phyloP scores from a whole-genome alignment of 2,797 vertebrate species.

The Austrolebias charrua region DNA sequence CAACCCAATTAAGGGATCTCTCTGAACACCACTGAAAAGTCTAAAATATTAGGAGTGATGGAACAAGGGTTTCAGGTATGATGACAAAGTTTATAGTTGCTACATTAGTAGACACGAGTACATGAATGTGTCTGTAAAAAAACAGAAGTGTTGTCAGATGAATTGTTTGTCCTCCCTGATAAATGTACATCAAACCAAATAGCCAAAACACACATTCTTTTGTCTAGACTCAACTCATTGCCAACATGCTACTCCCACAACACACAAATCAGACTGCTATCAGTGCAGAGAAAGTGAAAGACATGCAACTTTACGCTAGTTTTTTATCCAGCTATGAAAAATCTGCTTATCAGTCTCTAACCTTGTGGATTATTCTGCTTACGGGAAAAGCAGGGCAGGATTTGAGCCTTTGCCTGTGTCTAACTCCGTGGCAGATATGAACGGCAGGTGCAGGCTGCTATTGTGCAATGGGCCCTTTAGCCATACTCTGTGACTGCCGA shows the following conservation, averaged over 20 bases:
- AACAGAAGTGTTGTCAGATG: constrained; percentile 55
- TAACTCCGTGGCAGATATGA: constrained; percentile 45
- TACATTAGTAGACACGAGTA: constrained; percentile 4
- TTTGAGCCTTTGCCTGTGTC: constrained; percentile 22
- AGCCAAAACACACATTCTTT: constrained; percentile 83
- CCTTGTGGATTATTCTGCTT: constrained; percentile 51
- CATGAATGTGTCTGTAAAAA: constrained; percentile 21
- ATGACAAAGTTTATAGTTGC: constrained; percentile 27
- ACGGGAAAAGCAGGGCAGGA: constrained; percentile 53
- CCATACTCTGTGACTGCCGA: constrained; percentile 62
- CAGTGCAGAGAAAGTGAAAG: constrained; percentile 55
- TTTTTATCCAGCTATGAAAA: constrained; percentile 32
- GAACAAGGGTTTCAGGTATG: constrained; percentile 25
- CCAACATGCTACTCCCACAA: constrained; percentile 70
- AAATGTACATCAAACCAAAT: constrained; percentile 45
- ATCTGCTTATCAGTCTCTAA: constrained; percentile 68
- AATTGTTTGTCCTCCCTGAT: constrained; percentile 67
- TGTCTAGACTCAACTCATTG: constrained; percentile 75
- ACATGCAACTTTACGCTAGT: constrained; percentile 55
- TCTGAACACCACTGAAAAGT: constrained; percentile 12
- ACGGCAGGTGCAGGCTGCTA: constrained; percentile 68
- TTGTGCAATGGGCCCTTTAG: constrained; percentile 67
- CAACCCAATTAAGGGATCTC: constrained; percentile 14
- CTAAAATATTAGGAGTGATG: constrained; percentile 1
- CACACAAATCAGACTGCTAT: constrained; percentile 64